These are phyloP conservation scores for Trisateles emortualis DNA, from an alignment of 2,888 invertebrate species.

Conservation along the genomic window DNA sequence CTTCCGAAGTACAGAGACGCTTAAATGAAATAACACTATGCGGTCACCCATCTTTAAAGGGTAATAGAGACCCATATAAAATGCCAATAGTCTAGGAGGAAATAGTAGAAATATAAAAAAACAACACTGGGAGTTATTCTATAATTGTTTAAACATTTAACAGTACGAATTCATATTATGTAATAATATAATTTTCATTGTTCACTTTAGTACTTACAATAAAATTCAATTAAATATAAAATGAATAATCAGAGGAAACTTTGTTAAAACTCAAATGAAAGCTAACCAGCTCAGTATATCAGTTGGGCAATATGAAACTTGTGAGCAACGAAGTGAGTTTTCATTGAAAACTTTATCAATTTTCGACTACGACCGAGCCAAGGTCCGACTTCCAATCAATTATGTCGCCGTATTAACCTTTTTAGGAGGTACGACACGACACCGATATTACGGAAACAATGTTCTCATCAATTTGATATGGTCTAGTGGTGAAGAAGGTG, in stretches of 20 bases:
- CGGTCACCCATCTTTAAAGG: too few relatives aligned
- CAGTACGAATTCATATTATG: neutral
- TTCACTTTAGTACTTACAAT: neutral
- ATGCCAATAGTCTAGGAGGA: too few relatives aligned
- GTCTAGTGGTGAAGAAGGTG: too few relatives aligned
- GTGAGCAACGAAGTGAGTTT: constrained; percentile 51
- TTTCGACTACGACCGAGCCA: constrained; percentile 53
- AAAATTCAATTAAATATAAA: neutral
- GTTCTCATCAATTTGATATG: neutral
- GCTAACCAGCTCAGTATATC: constrained; percentile 24
- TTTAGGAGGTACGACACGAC: neutral
- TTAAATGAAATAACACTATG: too few relatives aligned
- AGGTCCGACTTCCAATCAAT: constrained; percentile 56
- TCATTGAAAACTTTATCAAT: constrained; percentile 65
- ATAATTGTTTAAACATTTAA: too few relatives aligned
- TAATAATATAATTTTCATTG: neutral
- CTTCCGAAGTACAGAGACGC: too few relatives aligned
- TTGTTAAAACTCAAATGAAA: neutral
- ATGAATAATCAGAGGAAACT: neutral
- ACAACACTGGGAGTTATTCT: too few relatives aligned
- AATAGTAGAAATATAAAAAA: too few relatives aligned
- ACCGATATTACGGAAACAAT: neutral
- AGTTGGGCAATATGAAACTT: constrained; percentile 41
- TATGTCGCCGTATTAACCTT: constrained; percentile 33
- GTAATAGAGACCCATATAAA: too few relatives aligned